These are phyloP conservation scores for Carcharodon carcharias DNA, from an alignment of 2,797 vertebrate species.

Conservation along the genomic window DNA sequence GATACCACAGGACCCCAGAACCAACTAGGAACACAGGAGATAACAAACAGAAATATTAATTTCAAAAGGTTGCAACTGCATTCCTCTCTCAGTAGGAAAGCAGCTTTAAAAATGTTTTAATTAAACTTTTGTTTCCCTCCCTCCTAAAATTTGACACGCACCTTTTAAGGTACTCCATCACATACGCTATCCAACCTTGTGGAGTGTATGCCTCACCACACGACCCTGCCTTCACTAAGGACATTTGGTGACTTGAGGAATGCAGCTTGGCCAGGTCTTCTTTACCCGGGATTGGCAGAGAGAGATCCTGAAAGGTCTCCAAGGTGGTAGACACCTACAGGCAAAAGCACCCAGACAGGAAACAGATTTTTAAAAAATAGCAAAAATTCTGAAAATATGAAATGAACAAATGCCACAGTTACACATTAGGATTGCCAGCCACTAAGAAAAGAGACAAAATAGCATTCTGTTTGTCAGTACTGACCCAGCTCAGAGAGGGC, in stretches of 20 bases:
- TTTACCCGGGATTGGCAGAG: constrained; percentile 95
- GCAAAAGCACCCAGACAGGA: constrained; percentile 11
- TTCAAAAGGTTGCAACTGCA: constrained; percentile 52
- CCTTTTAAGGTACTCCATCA: constrained; percentile 98
- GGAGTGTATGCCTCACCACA: constrained; percentile 92
- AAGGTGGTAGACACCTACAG: constrained; percentile 87
- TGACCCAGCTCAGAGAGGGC: neutral
- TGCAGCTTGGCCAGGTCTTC: constrained; percentile 97
- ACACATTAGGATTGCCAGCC: neutral
- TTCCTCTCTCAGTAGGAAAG: constrained; percentile 59
- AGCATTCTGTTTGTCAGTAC: neutral
- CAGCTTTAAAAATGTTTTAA: constrained; percentile 39
- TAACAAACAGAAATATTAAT: constrained; percentile 64
- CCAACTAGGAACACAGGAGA: constrained; percentile 78
- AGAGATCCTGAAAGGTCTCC: constrained; percentile 98
- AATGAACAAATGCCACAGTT: neutral
- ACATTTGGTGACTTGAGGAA: constrained; percentile 86
- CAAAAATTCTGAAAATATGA: constrained; percentile 37
- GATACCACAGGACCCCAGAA: constrained; percentile 99
- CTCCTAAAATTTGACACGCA: constrained; percentile 44
- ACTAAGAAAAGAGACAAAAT: neutral
- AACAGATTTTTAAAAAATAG: constrained; percentile 19
- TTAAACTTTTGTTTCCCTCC: neutral
- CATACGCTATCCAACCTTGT: constrained; percentile 93
- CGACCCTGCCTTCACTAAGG: constrained; percentile 87